Evolutionary conservation across 2,888 invertebrate species (phyloP), one percentile per base, ranked within the genome.

Genomic region (Thalpophila matura): DNA sequence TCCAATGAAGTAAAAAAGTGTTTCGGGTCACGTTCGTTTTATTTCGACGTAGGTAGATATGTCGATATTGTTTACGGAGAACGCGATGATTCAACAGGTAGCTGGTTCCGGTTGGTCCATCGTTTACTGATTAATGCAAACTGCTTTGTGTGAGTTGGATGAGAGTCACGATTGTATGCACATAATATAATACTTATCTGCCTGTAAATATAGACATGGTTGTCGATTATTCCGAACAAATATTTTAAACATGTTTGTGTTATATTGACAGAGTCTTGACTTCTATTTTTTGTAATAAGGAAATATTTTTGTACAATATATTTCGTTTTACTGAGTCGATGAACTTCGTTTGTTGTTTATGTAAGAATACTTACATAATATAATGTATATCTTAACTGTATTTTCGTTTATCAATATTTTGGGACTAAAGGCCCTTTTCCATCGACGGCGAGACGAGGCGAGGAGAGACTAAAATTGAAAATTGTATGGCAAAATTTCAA

Each of bases 21-120:
- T 38, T 45, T 58, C 18, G 31, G 33, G 53, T 59, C 59, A 57
- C 58, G 61, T 59, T 58, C 16, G 29, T 64, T 64, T 63, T 38
- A 61, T 66, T 61, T 61, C 27, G 31, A 58, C 27, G 65, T 70
- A 62, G 68, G 51, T 47, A 47, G n/a, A n/a, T n/a, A n/a, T n/a
- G n/a, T 20, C 47, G 42, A 65, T 59, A 56, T 75, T 74, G 68
- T 59, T 68, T 66, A 72, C 63, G 53, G 63, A 61, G 59, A 63
- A 70, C 60, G 47, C 71, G 56, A 75, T 82, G 75, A 80, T 70
- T 76, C 68, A 77, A 69, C 72, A 67, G 61, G 69, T 73, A 70
- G 68, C 70, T 57, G 51, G 71, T 81, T 82, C 82, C 79, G 80
- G 73, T 81, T 78, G 76, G 74, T 75, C 63, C 67, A 77, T 72